Base-by-base conservation (phyloP, 2,888 invertebrate genomes). In the Drosophila anomelani region DNA sequence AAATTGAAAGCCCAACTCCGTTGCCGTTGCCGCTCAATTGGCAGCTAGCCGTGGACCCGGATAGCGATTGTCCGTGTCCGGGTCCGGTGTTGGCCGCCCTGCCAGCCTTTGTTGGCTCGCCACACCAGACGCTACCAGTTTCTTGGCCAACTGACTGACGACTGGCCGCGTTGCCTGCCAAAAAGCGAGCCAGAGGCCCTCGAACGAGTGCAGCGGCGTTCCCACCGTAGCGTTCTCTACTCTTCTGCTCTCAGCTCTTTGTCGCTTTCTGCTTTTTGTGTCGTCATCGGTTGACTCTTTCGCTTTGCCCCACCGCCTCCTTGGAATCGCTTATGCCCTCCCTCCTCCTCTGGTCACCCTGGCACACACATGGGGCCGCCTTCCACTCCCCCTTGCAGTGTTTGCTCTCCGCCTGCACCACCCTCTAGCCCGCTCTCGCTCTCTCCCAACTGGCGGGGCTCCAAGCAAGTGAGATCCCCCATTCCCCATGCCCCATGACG, bases 61-160 rank as follows among this genome's bases (percentile, higher is more conserved):
- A 47, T 62, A 41, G 74, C 63, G 56, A 61, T 54, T 55, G 49
- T 53, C 69, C 73, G 57, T 70, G 36, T 62, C 71, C 67, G 47
- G 56, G 62, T 80, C 86, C 86, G 84, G 78, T 85, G 82, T 79
- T 81, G 81, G 82, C 69, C 78, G 82, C 81, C 79, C 69, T 80
- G 81, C 81, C 81, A 82, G 81, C 88, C 86, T 86, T 85, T 86
- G 85, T 88, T 86, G 85, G 85, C 85, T 86, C 85, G 77, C 88
- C 79, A 88, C 85, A 86, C 86, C 85, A 73, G 85, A 82, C 88
- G 88, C 86, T 88, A 85, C 86, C 87, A 86, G 88, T 90, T 91
- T 91, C 88, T 91, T 91, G 90, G 91, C 91, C 91, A 91, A 91
- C 91, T 91, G 88, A 86, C 86, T 86, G 91, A 91, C 90, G 91